phyloP scores from a whole-genome alignment of 30 jellyfish, hydroid and myxozoan genomes.

The Mastigias papua region DNA sequence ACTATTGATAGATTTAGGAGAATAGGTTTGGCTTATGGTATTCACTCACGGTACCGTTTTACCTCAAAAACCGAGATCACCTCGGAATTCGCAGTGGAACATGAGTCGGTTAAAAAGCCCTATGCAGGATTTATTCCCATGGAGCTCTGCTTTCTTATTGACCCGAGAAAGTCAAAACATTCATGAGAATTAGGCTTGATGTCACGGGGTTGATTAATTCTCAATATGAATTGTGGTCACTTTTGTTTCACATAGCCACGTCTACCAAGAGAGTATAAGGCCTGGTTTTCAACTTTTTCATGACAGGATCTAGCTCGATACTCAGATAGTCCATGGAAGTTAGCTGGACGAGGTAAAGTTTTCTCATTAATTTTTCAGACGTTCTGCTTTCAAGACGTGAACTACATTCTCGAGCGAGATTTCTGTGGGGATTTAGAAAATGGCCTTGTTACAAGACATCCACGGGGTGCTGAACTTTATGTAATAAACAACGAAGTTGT shows the following conservation, averaged over 20 bases:
- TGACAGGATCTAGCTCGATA: background rate
- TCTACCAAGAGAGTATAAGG: background rate
- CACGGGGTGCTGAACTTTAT: too few species aligned
- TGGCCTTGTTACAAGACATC: too few species aligned
- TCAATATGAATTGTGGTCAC: conserved; percentile 11
- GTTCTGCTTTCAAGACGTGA: too few species aligned
- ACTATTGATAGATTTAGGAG: background rate
- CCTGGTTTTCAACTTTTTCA: background rate
- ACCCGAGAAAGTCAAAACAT: conserved; percentile 21
- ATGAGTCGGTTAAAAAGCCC: background rate
- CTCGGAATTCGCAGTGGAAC: background rate
- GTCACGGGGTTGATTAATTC: conserved; percentile 16
- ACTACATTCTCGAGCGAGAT: too few species aligned
- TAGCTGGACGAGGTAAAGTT: background rate
- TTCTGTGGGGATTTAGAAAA: too few species aligned
- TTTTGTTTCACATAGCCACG: background rate
- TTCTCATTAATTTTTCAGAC: too few species aligned
- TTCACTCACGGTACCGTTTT: background rate
- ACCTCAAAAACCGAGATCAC: background rate
- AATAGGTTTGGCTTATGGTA: background rate
- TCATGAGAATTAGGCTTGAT: background rate
- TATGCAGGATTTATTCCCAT: conserved; percentile 8
- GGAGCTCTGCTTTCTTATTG: conserved; percentile 6
- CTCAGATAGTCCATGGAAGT: background rate
- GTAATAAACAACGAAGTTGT: too few species aligned